Base-by-base conservation (phyloP, 2,888 invertebrate genomes). In the Mylabris sibirica region DNA sequence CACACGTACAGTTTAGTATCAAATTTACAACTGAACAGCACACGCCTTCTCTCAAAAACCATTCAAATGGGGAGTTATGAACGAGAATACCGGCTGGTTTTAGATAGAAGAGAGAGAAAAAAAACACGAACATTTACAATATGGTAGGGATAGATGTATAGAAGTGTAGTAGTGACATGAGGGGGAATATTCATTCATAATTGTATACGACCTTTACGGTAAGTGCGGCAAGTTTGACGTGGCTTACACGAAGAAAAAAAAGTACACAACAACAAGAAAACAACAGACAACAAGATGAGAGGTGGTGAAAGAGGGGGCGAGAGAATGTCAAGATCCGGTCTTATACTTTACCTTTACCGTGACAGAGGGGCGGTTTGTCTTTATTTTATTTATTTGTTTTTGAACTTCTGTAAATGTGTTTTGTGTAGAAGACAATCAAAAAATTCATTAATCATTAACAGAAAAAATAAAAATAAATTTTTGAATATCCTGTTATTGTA, bases 121-220 rank as follows among this genome's bases (percentile, higher is more conserved):
- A 77, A 76, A 75, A 77, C 74, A n/a, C 74, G 76, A 71, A 72
- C 71, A 69, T 67, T 57, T 73, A 72, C 75, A 73, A 74, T 30
- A 30, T 30, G 79, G 76, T 60, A 67, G 70, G 76, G 65, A 62
- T 65, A 67, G 69, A 65, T 17, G 41, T 17, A 59, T 41, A 59
- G 41, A 11, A 59, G 81, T 78, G 79, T 82, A 83, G 79, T 76
- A 81, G 35, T 22, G n/a, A 38, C 57, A 81, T 79, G 83, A n/a
- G 84, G 86, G 86, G 86, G 86, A 85, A 84, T 85, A 86, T 84
- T 85, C 85, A 85, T 84, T 84, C 84, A 84, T 84, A 83, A 84
- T 84, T 81, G 78, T 79, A 22, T 53, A 77, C 80, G 82, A 81
- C 82, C 82, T 82, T 81, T 76, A 73, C 75, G 71, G 49, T 53